A percentile compares a stretch with the other conserved stretches of the same genome.
Conservation (phyloP, 2,888 invertebrate genomes). For the Ecliptopera silaceata region DNA sequence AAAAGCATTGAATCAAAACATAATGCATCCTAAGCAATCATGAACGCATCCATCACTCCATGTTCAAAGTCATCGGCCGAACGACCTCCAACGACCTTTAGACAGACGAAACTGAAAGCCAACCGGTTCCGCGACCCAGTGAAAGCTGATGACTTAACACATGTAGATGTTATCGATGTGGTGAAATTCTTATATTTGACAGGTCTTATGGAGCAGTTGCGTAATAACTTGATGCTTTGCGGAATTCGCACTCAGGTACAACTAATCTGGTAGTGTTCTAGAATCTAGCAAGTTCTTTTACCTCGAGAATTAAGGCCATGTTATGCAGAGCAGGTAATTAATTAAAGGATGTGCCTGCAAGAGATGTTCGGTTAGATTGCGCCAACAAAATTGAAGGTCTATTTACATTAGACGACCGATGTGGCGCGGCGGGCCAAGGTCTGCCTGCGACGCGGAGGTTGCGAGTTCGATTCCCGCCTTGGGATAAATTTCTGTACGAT, state of each 20-base stretch:
- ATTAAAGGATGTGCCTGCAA: too few species aligned
- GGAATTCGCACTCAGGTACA: neutral
- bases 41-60: constrained; percentile 6
- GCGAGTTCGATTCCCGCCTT: too few species aligned
- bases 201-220: constrained; percentile 17
- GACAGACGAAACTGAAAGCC: constrained; percentile 20
- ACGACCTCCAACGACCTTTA: constrained; percentile 20
- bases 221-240: constrained; percentile 1
- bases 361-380: too few species aligned
- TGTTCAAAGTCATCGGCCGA: constrained; percentile 16
- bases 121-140: constrained; percentile 19
- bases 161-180: constrained; percentile 29
- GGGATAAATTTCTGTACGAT: too few species aligned
- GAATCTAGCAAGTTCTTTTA: neutral
- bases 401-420: too few species aligned
- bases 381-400: too few species aligned
- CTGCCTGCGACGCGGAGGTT: too few species aligned
- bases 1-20: constrained; percentile 1
- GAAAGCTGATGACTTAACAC: constrained; percentile 32
- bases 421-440: too few species aligned
- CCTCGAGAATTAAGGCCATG: neutral
- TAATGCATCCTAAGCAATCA: neutral
- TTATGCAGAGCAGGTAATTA: too few species aligned
- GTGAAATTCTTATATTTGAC: constrained; percentile 25
- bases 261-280: neutral